phyloP scores from a whole-genome alignment of 1,140 invertebrate species.

The Meloidogyne exigua region DNA sequence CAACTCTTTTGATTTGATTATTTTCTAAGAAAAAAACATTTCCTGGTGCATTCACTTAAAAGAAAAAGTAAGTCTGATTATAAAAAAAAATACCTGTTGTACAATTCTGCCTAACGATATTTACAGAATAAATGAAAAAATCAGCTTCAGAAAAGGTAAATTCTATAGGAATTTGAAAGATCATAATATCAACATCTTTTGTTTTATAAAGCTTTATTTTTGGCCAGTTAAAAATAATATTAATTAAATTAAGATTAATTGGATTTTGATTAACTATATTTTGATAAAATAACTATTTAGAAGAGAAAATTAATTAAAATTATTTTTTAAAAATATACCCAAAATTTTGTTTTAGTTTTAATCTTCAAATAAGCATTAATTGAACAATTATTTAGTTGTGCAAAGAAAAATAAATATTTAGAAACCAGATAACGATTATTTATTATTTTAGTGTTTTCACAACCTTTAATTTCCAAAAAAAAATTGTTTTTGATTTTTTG shows the following conservation, averaged over 20 bases:
- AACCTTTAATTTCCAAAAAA: neutral
- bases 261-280: neutral
- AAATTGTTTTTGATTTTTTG: neutral
- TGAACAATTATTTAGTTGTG: neutral
- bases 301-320: neutral
- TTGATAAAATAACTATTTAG: neutral
- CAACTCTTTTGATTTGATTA: neutral
- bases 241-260: conserved; percentile 1
- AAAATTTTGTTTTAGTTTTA: neutral
- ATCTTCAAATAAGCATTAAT: neutral
- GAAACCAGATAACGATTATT: neutral
- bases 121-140: neutral
- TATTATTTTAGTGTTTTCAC: neutral
- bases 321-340: neutral
- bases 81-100: neutral
- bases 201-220: neutral
- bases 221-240: neutral
- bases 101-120: neutral
- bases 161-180: neutral
- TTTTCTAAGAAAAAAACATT: neutral
- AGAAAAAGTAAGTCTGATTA: neutral
- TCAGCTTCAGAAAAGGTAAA: neutral
- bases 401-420: neutral
- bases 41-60: too few species aligned
- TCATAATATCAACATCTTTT: neutral